phyloP scores from a whole-genome alignment of 2,797 vertebrate species.

The Meda fulgida region DNA sequence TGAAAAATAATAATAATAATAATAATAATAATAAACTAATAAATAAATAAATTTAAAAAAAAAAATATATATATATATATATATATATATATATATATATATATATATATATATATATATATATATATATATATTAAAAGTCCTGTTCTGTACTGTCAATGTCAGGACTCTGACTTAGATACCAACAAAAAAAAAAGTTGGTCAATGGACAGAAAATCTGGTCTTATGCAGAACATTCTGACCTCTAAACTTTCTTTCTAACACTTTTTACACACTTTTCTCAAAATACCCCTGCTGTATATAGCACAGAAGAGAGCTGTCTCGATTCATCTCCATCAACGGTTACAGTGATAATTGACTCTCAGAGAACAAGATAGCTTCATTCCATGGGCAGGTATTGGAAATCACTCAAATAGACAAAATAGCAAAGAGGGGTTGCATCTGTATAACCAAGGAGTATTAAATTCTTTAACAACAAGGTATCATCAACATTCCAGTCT shows the following conservation, averaged over 20 bases:
- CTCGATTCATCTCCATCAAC: constrained; percentile 39
- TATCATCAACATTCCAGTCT: constrained; percentile 17
- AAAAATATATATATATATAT: no score
- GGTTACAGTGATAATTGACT: constrained; percentile 43
- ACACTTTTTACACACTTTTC: neutral
- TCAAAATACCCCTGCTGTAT: neutral
- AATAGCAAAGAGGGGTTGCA: constrained; percentile 18
- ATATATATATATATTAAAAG: no score
- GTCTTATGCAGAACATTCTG: neutral
- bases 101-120: no score
- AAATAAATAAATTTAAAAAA: no score
- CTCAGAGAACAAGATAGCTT: constrained; percentile 43
- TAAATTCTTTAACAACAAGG: constrained; percentile 4
- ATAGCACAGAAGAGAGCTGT: constrained; percentile 4
- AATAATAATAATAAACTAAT: no score
- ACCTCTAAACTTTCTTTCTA: neutral
- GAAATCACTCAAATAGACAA: constrained; percentile 45
- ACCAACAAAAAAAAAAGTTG: neutral
- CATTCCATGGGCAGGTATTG: constrained; percentile 38
- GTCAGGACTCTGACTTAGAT: neutral
- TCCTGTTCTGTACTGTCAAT: neutral
- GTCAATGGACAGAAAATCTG: neutral
- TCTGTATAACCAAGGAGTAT: constrained; percentile 19
- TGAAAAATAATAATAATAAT: no score
- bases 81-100: no score